Evolutionary conservation across 1,140 invertebrate genomes (phyloP).

Genomic region (Drosophila virilis): DNA sequence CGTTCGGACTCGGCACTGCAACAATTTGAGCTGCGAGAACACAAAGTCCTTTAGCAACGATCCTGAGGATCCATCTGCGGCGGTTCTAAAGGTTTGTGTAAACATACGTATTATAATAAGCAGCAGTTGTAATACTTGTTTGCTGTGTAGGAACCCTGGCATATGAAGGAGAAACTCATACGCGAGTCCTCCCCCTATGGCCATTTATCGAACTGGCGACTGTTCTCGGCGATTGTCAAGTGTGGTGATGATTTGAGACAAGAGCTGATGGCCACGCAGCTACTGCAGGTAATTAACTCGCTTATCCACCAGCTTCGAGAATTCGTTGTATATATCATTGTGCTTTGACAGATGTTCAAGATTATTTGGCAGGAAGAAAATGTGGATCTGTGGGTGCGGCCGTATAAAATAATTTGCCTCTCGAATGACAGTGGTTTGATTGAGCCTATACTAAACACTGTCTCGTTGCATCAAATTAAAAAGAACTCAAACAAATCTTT

Average conservation of each 20-base stretch:
- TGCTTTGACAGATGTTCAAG: slow-evolving; percentile 88
- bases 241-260: slow-evolving; percentile 99
- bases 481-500: slow-evolving; percentile 96
- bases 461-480: slow-evolving; percentile 99
- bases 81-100: slow-evolving; percentile 90
- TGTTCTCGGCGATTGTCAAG: slow-evolving; percentile 98
- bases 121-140: not conserved
- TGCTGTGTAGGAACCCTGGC: slow-evolving; percentile 89
- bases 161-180: slow-evolving; percentile 93
- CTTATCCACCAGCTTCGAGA: not conserved
- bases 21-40: slow-evolving; percentile 92
- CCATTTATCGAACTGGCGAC: slow-evolving; percentile 94
- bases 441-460: slow-evolving; percentile 97
- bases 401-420: slow-evolving; percentile 92
- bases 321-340: not conserved
- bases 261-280: slow-evolving; percentile 97
- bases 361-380: slow-evolving; percentile 96
- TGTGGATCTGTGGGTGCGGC: slow-evolving; percentile 94
- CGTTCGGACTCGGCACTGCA: slow-evolving; percentile 94
- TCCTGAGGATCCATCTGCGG: slow-evolving; percentile 99
- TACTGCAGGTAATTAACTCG: slow-evolving; percentile 88
- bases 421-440: slow-evolving; percentile 97
- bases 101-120: not conserved
- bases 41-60: slow-evolving; percentile 94
- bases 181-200: slow-evolving; percentile 97